These are phyloP conservation scores for Liopterus haemorrhoidalis DNA, from an alignment of 2,888 invertebrate species.

Conservation along the genomic window DNA sequence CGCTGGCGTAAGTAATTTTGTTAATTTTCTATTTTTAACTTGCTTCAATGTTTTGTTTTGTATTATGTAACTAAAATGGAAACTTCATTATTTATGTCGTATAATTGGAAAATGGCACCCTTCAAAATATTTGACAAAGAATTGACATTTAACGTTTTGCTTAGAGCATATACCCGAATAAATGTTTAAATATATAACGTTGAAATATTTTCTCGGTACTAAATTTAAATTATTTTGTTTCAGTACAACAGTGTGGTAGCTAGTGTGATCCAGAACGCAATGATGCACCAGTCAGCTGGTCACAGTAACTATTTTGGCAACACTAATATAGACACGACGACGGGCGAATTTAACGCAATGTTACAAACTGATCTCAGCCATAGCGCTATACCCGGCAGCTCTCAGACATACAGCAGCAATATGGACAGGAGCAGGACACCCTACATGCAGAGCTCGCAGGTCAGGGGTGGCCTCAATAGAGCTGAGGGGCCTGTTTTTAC, in stretches of 20 bases:
- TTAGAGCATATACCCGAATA: too few relatives aligned
- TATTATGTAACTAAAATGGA: too few relatives aligned
- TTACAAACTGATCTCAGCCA: constrained; percentile 31
- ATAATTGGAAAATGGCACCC: too few relatives aligned
- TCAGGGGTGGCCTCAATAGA: constrained; percentile 38
- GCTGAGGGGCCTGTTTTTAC: constrained; percentile 50
- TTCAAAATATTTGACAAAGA: too few relatives aligned
- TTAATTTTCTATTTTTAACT: too few relatives aligned
- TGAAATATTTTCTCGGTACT: too few relatives aligned
- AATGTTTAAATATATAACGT: too few relatives aligned
- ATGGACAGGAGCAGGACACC: constrained; percentile 15
- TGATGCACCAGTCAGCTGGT: constrained; percentile 36
- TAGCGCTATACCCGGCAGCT: constrained; percentile 24
- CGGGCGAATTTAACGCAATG: constrained; percentile 28
- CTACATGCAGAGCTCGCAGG: constrained; percentile 8
- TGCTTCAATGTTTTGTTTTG: too few relatives aligned
- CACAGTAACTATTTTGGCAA: constrained; percentile 1
- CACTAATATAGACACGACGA: constrained; percentile 11
- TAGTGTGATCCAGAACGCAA: constrained; percentile 41
- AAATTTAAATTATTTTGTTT: constrained; percentile 25
- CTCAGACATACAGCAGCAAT: constrained; percentile 18
- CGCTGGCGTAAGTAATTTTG: constrained; percentile 46
- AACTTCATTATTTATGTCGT: too few relatives aligned
- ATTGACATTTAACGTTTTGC: too few relatives aligned
- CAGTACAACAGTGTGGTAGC: constrained; percentile 45